Evolutionary conservation across 2,888 invertebrate species (phyloP), one percentile per base, ranked within the genome.

Genomic region (Rhagonycha lutea): DNA sequence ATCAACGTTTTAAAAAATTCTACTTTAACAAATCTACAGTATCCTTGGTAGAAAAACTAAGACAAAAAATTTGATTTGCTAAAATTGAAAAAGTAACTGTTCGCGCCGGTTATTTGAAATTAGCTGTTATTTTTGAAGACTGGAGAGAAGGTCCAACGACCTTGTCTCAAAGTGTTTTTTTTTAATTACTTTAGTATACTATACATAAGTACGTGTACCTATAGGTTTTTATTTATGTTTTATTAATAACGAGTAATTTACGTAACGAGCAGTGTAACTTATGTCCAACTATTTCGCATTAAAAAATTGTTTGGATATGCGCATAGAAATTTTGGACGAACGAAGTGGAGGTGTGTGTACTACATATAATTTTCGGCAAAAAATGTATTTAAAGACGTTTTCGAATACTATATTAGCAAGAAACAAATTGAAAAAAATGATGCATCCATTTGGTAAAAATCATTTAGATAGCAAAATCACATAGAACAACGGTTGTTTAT

Each of bases 401-500:
- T 28, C 5, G 47, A 47, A 47, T 47, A n/a, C n/a, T n/a, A n/a
- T n/a, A 18, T 18, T 2, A n/a, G n/a, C n/a, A n/a, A 47, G n/a
- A 7, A 47, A 68, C 70, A 61, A 73, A 69, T 72, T 61, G 72
- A 74, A 72, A 77, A 26, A 74, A 72, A 23, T 70, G 74, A 72
- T 65, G 72, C 29, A 67, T 75, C 70, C 67, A 75, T 74, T 75
- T 74, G 61, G 72, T 72, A 75, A 72, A 77, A 67, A 69, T 65
- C 65, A 71, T 75, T 75, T 72, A 77, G 72, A 77, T 77, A 70
- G 77, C 70, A 69, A 77, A 69, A 26, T 75, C 72, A 75, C 67
- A 18, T 69, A 61, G 65, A 74, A 69, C 74, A 77, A 72, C 74
- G 65, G 77, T 72, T 26, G 47, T 24, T 23, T 63, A 70, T 73